Conservation (phyloP, 1,140 invertebrate genomes). For the Drosophila pallidifrons region DNA sequence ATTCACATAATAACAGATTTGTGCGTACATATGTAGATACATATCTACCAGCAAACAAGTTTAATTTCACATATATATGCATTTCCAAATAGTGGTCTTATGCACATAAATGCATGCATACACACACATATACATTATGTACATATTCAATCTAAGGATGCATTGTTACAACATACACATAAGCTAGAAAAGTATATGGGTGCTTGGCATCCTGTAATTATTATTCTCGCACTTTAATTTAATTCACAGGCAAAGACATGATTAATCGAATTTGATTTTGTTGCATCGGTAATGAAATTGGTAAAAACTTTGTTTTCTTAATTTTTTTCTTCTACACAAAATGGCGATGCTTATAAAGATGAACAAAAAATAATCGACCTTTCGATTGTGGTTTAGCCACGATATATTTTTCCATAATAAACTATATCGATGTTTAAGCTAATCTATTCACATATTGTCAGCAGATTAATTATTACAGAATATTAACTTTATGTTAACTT, state of each 20-base stretch:
- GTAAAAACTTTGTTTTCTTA: conserved; percentile 19
- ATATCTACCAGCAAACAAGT: conserved; percentile 49
- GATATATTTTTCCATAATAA: not conserved
- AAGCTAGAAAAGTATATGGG: not conserved
- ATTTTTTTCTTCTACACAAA: conserved; percentile 48
- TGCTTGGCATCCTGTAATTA: not conserved
- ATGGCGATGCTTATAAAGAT: conserved; percentile 43
- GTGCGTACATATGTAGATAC: conserved; percentile 4
- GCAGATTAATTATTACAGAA: not conserved
- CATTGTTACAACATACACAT: conserved; percentile 11
- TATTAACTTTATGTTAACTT: too few relatives aligned
- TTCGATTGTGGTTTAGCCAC: conserved; percentile 1
- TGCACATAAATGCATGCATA: conserved; percentile 15
- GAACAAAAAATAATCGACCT: conserved; percentile 9
- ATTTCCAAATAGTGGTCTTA: conserved; percentile 1
- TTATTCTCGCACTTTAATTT: not conserved
- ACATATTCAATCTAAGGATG: conserved; percentile 25
- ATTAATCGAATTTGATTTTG: not conserved
- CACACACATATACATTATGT: conserved; percentile 19
- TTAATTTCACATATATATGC: conserved; percentile 24
- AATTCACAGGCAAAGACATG: not conserved
- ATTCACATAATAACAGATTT: conserved; percentile 12
- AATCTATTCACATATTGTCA: not conserved
- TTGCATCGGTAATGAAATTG: not conserved
- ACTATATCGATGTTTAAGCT: not conserved